phyloP scores from a whole-genome alignment of 2,888 invertebrate genomes.

The Idaea biselata region DNA sequence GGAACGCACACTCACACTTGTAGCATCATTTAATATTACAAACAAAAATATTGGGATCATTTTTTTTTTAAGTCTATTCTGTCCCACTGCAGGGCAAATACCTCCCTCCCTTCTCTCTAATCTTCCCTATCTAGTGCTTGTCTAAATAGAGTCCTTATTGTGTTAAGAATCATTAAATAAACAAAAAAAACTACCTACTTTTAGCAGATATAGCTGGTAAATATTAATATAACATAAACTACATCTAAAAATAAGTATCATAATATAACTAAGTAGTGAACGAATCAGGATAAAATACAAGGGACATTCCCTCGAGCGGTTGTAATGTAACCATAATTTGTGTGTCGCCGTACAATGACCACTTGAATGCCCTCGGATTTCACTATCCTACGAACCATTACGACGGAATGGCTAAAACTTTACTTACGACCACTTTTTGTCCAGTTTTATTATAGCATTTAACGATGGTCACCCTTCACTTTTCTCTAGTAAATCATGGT shows the following conservation, averaged over 20 bases:
- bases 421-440: slow-evolving; percentile 50
- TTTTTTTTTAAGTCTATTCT: too few species aligned
- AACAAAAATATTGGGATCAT: too few species aligned
- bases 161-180: too few species aligned
- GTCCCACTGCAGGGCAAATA: too few species aligned
- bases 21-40: too few species aligned
- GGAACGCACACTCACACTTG: too few species aligned
- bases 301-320: slow-evolving; percentile 10
- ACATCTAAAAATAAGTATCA: slow-evolving; percentile 18
- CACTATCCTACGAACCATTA: slow-evolving; percentile 43
- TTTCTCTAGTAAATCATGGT: slow-evolving; percentile 41
- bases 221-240: not conserved
- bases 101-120: too few species aligned
- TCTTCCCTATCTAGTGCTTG: too few species aligned
- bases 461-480: slow-evolving; percentile 24
- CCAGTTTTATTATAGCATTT: slow-evolving; percentile 48
- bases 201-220: too few species aligned
- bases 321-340: slow-evolving; percentile 45
- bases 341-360: slow-evolving; percentile 43
- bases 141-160: too few species aligned
- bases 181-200: too few species aligned
- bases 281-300: slow-evolving; percentile 13
- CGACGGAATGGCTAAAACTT: slow-evolving; percentile 49
- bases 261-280: slow-evolving; percentile 19
- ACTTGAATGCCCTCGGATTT: slow-evolving; percentile 27